These are phyloP conservation scores for Megastigmus dorsalis DNA, from an alignment of 2,888 invertebrate species.

Conservation along the genomic window DNA sequence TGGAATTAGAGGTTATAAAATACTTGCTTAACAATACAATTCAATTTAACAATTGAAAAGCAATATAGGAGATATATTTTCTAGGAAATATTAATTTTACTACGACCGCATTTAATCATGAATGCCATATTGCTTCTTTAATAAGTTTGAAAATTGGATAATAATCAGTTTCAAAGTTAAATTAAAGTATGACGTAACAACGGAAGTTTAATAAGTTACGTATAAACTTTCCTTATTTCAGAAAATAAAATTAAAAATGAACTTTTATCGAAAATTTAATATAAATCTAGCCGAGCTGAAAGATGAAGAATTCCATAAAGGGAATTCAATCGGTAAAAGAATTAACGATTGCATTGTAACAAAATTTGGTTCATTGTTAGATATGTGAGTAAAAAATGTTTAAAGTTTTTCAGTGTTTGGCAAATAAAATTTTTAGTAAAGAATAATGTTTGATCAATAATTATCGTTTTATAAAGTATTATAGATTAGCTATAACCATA, in stretches of 20 bases:
- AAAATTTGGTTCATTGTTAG: no score
- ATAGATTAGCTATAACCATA: no score
- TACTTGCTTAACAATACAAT: no score
- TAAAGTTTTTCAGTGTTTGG: no score
- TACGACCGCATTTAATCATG: constrained; percentile 32
- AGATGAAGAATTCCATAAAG: no score
- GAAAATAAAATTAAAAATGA: constrained; percentile 38
- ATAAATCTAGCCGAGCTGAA: no score
- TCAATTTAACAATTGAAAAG: neutral
- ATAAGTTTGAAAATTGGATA: constrained; percentile 50
- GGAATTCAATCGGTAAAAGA: no score
- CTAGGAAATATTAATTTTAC: constrained; percentile 28
- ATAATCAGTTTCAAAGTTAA: constrained; percentile 51
- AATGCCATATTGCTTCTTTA: constrained; percentile 46
- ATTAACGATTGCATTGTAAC: no score
- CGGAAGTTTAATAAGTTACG: constrained; percentile 37
- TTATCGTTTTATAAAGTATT: no score
- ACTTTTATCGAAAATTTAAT: constrained; percentile 19
- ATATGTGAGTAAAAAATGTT: no score
- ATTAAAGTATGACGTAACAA: constrained; percentile 39
- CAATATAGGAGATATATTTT: neutral
- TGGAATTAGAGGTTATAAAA: no score
- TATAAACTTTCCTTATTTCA: constrained; percentile 35
- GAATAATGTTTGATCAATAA: no score
- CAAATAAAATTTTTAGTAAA: constrained; percentile 6